Conservation (phyloP, 1,140 invertebrate genomes). For the Psix sp. region DNA sequence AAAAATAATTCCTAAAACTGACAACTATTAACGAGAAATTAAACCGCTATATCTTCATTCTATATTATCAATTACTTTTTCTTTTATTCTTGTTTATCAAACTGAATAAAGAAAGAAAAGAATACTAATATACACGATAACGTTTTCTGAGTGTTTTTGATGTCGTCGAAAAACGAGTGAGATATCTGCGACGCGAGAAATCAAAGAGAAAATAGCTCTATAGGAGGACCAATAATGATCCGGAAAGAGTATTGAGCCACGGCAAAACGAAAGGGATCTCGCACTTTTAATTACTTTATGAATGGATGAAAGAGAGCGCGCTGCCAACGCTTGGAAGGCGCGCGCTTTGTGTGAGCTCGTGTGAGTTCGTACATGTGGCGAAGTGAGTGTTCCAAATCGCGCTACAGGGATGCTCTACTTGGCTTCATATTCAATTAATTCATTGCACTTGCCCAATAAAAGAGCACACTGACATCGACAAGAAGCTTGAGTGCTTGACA, state of each 20-base stretch:
- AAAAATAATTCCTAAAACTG: no score
- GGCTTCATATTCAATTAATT: constrained; percentile 54
- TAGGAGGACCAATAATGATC: constrained; percentile 38
- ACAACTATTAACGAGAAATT: no score
- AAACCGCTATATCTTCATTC: no score
- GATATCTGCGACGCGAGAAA: constrained; percentile 23
- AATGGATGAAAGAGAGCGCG: constrained; percentile 50
- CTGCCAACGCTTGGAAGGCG: no score
- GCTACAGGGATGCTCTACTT: constrained; percentile 31
- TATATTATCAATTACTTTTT: no score
- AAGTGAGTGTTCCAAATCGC: constrained; percentile 35
- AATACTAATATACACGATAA: no score
- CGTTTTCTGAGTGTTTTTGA: constrained; percentile 21
- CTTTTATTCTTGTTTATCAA: no score
- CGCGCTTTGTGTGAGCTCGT: constrained; percentile 1
- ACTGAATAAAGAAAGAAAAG: no score
- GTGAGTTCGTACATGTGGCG: not conserved
- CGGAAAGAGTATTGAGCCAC: constrained; percentile 30
- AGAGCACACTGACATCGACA: constrained; percentile 36
- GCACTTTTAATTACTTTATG: constrained; percentile 58
- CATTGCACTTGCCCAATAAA: constrained; percentile 39
- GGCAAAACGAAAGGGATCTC: constrained; percentile 43
- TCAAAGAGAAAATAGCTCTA: constrained; percentile 26
- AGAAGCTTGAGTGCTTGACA: constrained; percentile 19
- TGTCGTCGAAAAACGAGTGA: constrained; percentile 11